Evolutionary conservation across 2,113 vertebrate genomes (phyloP), one percentile per base, ranked within the genome.

Genomic region (Gorsachius goisagi): DNA sequence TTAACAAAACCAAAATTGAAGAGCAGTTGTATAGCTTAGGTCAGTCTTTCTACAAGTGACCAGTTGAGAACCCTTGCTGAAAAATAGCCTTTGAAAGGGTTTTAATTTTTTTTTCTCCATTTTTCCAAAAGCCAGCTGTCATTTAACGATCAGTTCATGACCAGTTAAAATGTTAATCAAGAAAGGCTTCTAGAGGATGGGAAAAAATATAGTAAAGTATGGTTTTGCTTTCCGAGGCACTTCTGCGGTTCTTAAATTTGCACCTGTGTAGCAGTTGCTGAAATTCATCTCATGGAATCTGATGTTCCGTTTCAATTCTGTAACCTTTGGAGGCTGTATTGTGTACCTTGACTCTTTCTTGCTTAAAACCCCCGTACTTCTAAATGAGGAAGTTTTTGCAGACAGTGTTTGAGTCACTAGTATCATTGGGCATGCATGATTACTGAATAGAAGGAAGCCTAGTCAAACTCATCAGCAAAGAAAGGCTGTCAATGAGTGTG

Each of bases 1-100:
- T 77, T 85, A 78, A 91, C 52, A 93, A 93, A 92, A 52, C 20
- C 23, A 8, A 62, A 64, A 37, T 18, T 62, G 85, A 83, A 73
- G 26, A 90, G 8, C 41, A 23, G 50, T 62, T 13, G 18, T 75
- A 75, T 60, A 94, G 90, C 68, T 88, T 93, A 90, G 55, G 62
- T 77, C 85, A 89, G 23, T 72, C 32, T 83, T 96, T 93, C 66
- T 92, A 2, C 49, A 81, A 72, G 60, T 15, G 52, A 58, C 30
- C 76, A 60, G 62, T 72, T 89, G 56, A 56, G 79, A 90, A 49
- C 27, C 21, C 39, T 93, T 94, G 32, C 55, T 81, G 76, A 41
- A 67, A 96, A 92, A 81, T 75, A 94, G 39, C 30, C 21, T 89
- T 59, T 67, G 23, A 90, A 92, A 67, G 12, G 37, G 23, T 50